Evolutionary conservation across 2,113 vertebrate species (phyloP), one percentile per base, ranked within the genome.

Genomic region (Aramus guarauna): DNA sequence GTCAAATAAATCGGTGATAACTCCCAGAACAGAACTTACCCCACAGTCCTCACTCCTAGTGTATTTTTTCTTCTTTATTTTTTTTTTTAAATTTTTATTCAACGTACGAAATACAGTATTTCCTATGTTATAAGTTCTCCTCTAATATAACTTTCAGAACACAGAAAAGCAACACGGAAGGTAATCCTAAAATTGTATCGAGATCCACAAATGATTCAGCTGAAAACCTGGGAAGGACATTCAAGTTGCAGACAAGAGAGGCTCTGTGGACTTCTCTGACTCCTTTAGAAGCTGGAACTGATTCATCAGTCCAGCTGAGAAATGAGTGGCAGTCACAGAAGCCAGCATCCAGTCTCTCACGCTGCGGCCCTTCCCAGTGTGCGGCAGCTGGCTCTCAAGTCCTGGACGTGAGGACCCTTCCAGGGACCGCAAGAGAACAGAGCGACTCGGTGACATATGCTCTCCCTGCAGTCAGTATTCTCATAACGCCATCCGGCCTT

Each of bases 161-260:
- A 94, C 68, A 75, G 41, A 84, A 96, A 72, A 95, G 48, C 60
- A 95, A 80, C 52, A 88, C 41, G 62, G 85, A 83, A 88, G 88
- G 36, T 82, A 59, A 68, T 91, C 47, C 82, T 90, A 85, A 92
- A 95, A 95, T 55, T 82, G 41, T 80, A 94, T 79, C 50, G 78
- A 92, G 78, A 86, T 67, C 72, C 85, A 75, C 63, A 78, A 91
- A 78, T n/a, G 56, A 90, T 62, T 95, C 87, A 84, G 78, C 76
- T 90, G 92, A 91, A 94, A 95, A 84, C 62, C 80, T 78, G 91
- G 77, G 85, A 92, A 86, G 73, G 90, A 94, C 64, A 17, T 67
- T 95, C 37, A 64, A 93, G 37, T 30, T 91, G 79, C 87, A 95
- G 89, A 63, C 5, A 4, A 79, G 48, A 91, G 59, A 88, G 86